Percentiles rank a stretch among this genome's conserved stretches.
phyloP scores from a whole-genome alignment of 2,113 vertebrate genomes.

The Sitta europaea region DNA sequence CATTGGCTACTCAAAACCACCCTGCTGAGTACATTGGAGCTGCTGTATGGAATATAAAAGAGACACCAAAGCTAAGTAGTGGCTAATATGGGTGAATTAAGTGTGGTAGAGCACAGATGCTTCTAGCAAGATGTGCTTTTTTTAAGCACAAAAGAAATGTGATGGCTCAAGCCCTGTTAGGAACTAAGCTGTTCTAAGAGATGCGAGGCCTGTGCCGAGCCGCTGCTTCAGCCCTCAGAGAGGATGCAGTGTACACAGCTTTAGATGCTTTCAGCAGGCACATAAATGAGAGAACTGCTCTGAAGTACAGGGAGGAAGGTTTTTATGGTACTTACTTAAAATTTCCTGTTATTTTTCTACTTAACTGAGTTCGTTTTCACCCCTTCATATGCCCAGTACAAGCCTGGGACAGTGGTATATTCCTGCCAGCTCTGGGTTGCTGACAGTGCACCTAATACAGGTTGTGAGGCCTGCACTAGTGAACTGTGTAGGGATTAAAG shows the following conservation, averaged over 20 bases:
- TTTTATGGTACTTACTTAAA: background rate
- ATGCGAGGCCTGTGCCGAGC: background rate
- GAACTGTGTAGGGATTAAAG: background rate
- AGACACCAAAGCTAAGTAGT: background rate
- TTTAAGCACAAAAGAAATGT: background rate
- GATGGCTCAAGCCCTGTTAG: background rate
- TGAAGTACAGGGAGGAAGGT: background rate
- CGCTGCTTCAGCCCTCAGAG: background rate
- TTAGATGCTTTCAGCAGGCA: background rate
- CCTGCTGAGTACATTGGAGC: background rate
- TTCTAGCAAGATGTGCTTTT: background rate
- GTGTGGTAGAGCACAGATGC: background rate
- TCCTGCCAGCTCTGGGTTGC: background rate
- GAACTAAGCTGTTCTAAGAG: background rate
- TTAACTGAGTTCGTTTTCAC: accelerated
- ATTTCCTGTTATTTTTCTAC: background rate
- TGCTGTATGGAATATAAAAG: background rate
- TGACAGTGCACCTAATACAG: background rate
- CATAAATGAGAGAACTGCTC: background rate
- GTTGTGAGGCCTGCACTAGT: background rate
- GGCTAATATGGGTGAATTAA: background rate
- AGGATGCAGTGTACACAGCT: background rate
- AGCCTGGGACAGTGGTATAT: background rate
- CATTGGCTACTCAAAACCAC: background rate
- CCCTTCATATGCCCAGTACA: background rate